Percentiles rank a stretch among this genome's conserved stretches.
Evolutionary conservation across 2,113 vertebrate genomes (phyloP).

Genomic region (Boleophthalmus pectinirostris): DNA sequence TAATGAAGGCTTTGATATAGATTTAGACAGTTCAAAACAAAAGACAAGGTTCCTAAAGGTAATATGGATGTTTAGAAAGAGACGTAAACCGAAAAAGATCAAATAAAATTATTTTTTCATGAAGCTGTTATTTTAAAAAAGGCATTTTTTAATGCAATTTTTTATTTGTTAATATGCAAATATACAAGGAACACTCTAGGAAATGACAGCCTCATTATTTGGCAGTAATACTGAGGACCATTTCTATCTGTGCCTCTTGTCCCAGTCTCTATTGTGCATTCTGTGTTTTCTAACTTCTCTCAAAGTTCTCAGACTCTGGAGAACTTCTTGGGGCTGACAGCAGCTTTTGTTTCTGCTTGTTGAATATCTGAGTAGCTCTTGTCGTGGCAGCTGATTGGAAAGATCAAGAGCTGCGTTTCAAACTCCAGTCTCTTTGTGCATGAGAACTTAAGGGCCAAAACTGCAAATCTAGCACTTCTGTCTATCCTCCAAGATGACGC

Average conservation of each 20-base stretch:
- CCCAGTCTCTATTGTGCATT: conserved; percentile 41
- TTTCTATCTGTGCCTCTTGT: conserved; percentile 25
- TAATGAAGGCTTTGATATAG: neutral
- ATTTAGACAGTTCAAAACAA: neutral
- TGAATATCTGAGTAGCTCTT: conserved; percentile 65
- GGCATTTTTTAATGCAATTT: too few relatives aligned
- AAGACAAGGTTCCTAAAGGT: neutral
- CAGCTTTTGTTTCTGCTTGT: conserved; percentile 61
- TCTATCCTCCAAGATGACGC: conserved; percentile 59
- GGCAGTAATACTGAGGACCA: conserved; percentile 23
- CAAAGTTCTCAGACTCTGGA: conserved; percentile 44
- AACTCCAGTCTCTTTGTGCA: conserved; percentile 49
- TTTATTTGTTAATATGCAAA: neutral
- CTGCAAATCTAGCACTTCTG: conserved; percentile 68
- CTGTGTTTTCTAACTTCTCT: conserved; percentile 41
- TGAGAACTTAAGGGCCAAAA: conserved; percentile 62
- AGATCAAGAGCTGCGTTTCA: conserved; percentile 65
- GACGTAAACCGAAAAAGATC: too few relatives aligned
- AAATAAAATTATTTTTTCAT: too few relatives aligned
- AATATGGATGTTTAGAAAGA: neutral
- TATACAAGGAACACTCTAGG: neutral
- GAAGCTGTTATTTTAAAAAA: too few relatives aligned
- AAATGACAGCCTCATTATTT: conserved; percentile 37
- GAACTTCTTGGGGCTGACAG: conserved; percentile 60
- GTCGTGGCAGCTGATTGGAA: conserved; percentile 63